Evolutionary conservation across 1,140 invertebrate species (phyloP).

Genomic region (Leptopilina clavipes): DNA sequence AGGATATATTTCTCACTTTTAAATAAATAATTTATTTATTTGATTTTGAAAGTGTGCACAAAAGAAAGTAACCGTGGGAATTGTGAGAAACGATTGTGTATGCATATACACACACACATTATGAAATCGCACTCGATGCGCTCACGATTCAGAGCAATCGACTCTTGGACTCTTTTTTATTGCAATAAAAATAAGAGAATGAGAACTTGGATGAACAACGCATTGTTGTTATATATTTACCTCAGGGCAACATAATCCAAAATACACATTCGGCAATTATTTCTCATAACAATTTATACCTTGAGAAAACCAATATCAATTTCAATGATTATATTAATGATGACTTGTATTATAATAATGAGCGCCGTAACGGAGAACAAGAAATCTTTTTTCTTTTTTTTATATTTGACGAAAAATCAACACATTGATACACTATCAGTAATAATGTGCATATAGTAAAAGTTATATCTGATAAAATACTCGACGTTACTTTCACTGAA

Average conservation of each 20-base stretch:
- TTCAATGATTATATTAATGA: neutral
- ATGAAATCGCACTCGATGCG: neutral
- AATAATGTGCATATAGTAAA: neutral
- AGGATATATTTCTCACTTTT: too few species aligned
- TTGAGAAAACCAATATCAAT: neutral
- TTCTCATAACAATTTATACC: neutral
- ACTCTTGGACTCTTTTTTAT: neutral
- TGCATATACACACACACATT: neutral
- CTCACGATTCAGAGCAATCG: constrained; percentile 32
- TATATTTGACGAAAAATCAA: too few species aligned
- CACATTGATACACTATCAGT: neutral
- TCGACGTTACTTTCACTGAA: constrained; percentile 5
- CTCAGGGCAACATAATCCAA: neutral
- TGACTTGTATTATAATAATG: neutral
- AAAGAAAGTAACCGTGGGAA: constrained; percentile 16
- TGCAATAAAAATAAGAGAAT: neutral
- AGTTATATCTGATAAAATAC: neutral
- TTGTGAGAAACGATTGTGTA: neutral
- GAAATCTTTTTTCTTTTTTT: neutral
- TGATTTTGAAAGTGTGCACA: too few species aligned
- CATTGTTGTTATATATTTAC: neutral
- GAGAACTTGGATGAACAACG: neutral
- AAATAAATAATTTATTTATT: too few species aligned
- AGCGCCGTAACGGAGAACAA: neutral
- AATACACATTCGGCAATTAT: neutral